These are phyloP conservation scores for Silurus aristotelis DNA, from an alignment of 2,797 vertebrate genomes.

Conservation along the genomic window DNA sequence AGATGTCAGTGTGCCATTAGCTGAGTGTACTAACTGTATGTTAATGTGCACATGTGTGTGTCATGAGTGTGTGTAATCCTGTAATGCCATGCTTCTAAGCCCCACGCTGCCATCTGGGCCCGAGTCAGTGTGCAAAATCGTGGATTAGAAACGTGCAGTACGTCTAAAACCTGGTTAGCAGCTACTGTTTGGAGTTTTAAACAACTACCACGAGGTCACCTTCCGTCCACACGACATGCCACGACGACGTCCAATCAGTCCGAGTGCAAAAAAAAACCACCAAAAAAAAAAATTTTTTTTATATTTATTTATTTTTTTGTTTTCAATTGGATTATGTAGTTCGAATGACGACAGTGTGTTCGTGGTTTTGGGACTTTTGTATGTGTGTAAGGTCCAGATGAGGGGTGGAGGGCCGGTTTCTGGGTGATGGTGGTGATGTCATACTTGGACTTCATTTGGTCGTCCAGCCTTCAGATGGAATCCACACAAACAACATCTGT, in stretches of 20 bases:
- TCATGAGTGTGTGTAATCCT: conserved; percentile 5
- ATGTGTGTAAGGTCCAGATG: background rate
- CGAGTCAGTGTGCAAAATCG: background rate
- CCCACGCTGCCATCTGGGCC: background rate
- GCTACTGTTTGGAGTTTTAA: too few relatives aligned
- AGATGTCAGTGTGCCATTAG: background rate
- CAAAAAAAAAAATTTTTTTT: background rate
- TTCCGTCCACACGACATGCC: background rate
- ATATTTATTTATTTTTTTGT: background rate
- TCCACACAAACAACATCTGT: conserved; percentile 15
- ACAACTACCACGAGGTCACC: too few relatives aligned
- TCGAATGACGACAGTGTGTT: background rate
- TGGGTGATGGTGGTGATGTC: conserved; percentile 12
- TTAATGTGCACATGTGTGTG: background rate
- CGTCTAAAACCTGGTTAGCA: background rate
- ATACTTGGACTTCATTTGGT: conserved; percentile 7
- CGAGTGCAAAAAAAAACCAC: too few relatives aligned
- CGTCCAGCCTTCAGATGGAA: background rate
- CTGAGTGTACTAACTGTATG: background rate
- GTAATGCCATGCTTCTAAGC: conserved; percentile 32
- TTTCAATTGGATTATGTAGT: background rate
- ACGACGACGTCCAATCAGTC: background rate
- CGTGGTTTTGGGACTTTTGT: background rate
- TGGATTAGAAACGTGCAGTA: background rate
- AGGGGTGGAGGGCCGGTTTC: conserved; percentile 14